Evolutionary conservation across 2,113 vertebrate genomes (phyloP).

Genomic region (Morone chrysops): DNA sequence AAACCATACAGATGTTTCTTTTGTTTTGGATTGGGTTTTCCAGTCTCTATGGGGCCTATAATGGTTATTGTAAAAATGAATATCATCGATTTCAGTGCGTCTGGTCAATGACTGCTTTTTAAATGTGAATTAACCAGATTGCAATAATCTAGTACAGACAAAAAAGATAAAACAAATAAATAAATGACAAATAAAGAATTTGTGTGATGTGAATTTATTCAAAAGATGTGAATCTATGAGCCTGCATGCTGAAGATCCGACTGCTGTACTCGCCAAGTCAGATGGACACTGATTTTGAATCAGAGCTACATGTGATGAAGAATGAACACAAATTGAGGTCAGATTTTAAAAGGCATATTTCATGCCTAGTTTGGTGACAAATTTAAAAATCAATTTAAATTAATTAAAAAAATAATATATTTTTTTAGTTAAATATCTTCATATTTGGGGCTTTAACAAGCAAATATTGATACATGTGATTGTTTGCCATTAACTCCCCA

Average conservation of each 20-base stretch:
- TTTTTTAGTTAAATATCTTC: no score
- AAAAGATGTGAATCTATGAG: conserved; percentile 2
- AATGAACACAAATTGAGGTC: not conserved
- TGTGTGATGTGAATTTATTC: conserved; percentile 81
- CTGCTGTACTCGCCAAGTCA: not conserved
- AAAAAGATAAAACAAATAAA: conserved; percentile 85
- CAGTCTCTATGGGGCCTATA: conserved; percentile 92
- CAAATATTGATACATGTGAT: no score
- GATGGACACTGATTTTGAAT: not conserved
- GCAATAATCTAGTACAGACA: conserved; percentile 96
- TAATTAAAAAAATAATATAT: no score
- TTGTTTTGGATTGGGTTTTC: conserved; percentile 91
- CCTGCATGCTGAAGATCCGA: not conserved
- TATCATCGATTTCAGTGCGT: conserved; percentile 96
- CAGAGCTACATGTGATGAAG: not conserved
- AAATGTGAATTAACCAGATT: conserved; percentile 99
- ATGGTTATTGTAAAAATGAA: conserved; percentile 98
- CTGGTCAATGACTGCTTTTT: conserved; percentile 98
- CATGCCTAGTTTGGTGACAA: no score
- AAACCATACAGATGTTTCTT: conserved; percentile 77
- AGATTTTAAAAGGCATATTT: not conserved
- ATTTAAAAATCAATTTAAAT: no score
- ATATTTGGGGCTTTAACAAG: no score
- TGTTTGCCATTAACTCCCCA: no score
- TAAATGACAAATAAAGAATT: conserved; percentile 91